Base-by-base conservation (phyloP, 2,888 invertebrate species). In the Pegoplata infirma region DNA sequence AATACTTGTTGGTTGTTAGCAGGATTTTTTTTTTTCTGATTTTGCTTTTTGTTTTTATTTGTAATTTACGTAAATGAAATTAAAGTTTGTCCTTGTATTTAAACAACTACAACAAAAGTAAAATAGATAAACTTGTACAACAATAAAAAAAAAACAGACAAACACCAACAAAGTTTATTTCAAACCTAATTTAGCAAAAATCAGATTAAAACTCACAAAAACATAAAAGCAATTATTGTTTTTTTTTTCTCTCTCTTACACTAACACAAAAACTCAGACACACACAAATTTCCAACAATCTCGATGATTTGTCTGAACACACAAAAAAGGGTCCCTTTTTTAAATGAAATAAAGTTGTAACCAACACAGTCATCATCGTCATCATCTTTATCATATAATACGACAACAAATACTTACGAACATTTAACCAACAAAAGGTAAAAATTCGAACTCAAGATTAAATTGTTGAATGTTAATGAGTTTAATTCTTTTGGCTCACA, bases 181-280 rank as follows among this genome's bases (percentile, higher is more conserved):
- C 44, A 79, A 79, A 79, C 78, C 78, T 79, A 74, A 79, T 79
- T 79, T 66, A 71, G 78, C 69, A 79, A 74, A 74, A 79, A 79
- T 79, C 78, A 71, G 78, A 79, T 79, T 79, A 79, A 79, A 78
- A 78, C 49, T 72, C 14, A 44, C 64, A 69, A 46, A 63, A 74
- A 46, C 64, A 78, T 55, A 73, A 72, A 59, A 69, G 66, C 74
- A 79, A 79, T 79, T 79, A 79, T 74, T 74, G 61, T 75, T 51
- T 21, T 49, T n/a, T 7, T 40, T 51, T 32, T 47, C 3, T 5
- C 36, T n/a, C n/a, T 19, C 53, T 36, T 25, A 28, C 40, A 19
- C 40, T 49, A 47, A 40, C 40, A 58, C 49, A 64, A 7, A 32
- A 16, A 28, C 25, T 51, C 64, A 66, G 46, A 55, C 21, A 71